Percentiles rank a stretch among this genome's conserved stretches.
phyloP scores from a whole-genome alignment of 2,797 vertebrate species.

The Coreius guichenoti region DNA sequence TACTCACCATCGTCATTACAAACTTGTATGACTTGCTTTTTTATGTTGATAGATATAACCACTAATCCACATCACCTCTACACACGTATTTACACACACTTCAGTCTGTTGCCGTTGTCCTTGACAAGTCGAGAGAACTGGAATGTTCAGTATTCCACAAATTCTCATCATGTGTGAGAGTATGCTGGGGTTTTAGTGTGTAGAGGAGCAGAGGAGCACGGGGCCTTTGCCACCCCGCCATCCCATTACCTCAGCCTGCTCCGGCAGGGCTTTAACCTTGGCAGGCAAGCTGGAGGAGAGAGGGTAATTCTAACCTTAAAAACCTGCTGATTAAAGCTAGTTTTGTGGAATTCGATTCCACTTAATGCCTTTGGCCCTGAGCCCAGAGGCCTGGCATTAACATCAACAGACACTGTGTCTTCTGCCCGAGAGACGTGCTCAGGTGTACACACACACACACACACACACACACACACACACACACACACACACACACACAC shows the following conservation, averaged over 20 bases:
- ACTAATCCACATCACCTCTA: neutral
- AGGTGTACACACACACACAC: neutral
- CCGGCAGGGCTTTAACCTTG: conserved; percentile 91
- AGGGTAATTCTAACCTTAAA: conserved; percentile 99
- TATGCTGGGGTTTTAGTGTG: conserved; percentile 28
- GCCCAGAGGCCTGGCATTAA: conserved; percentile 93
- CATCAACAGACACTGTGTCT: conserved; percentile 87
- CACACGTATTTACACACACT: conserved; percentile 61
- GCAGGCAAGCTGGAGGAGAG: conserved; percentile 89
- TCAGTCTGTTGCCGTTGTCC: conserved; percentile 44
- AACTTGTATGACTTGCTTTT: too few relatives aligned
- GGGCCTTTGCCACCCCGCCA: conserved; percentile 52
- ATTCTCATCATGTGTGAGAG: conserved; percentile 26
- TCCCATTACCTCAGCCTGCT: conserved; percentile 54
- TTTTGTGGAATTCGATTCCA: conserved; percentile 98
- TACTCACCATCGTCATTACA: neutral
- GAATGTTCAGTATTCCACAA: conserved; percentile 32
- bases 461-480: conserved; percentile 3
- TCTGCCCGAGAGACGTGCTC: conserved; percentile 72
- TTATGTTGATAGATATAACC: neutral
- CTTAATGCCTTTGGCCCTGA: conserved; percentile 94
- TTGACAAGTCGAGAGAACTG: neutral
- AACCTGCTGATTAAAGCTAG: conserved; percentile 99
- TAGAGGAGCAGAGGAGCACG: conserved; percentile 49
- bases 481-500: conserved; percentile 13